Evolutionary conservation across 2,797 vertebrate species (phyloP), one percentile per base, ranked within the genome.

Genomic region (Podarcis siculus): DNA sequence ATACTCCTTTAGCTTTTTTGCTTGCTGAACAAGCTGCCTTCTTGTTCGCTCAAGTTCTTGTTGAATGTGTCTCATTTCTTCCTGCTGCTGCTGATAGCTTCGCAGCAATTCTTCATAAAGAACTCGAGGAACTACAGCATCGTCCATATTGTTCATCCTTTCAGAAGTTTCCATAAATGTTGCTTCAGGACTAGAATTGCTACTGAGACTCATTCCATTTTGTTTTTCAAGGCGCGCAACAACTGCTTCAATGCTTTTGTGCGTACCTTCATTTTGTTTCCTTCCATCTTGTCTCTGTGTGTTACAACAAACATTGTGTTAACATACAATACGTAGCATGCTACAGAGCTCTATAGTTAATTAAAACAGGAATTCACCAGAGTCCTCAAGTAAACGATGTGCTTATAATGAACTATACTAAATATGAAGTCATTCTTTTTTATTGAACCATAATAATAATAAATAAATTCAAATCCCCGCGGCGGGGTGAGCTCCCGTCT

Each of bases 1-100:
- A 67, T 99, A 99, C 95, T 99, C 99, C 96, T 99, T 99, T 66
- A 99, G 98, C 96, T 99, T 99, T 97, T 99, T 99, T 94, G 99
- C 98, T 96, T 99, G 99, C 93, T 99, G 99, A n/a, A 99, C 98
- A 89, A 99, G 98, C 97, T 99, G 99, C 87, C 98, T 97, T 87
- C 99, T 98, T 5, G 99, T 99, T 94, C 98, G 97, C 95, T 99
- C 98, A 87, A 99, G 97, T 96, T 99, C 99, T 96, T 99, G 98
- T 91, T 99, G 98, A 95, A 99, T 98, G 94, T 98, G 97, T 89
- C 98, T 98, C 98, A 99, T 98, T 96, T 99, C 99, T 94, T 99
- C 98, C 93, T 99, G 98, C 85, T 99, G 98, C 95, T 99, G 98
- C 94, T 99, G 97, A 96, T 99, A 99, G 96, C 98, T 99, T 95